Evolutionary conservation across 2,797 vertebrate species (phyloP), one percentile per base, ranked within the genome.

Genomic region (Labeo calbasu): DNA sequence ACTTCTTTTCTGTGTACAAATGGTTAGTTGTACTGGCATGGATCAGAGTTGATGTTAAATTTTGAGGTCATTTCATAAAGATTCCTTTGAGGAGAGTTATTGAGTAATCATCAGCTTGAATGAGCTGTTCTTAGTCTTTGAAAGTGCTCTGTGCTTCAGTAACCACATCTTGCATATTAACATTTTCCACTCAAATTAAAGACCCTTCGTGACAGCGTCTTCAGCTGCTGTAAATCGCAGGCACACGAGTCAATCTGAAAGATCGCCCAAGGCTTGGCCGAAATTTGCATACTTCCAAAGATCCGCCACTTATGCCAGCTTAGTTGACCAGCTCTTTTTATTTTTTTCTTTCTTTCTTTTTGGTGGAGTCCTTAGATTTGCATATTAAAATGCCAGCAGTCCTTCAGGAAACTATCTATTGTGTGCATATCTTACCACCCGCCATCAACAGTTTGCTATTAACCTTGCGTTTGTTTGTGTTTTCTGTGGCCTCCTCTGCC

Each of bases 391-490:
- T 72, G 68, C 83, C 66, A 68, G 28, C 63, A 76, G 82, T 59
- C 53, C 53, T 81, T 77, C 51, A 72, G 75, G 53, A 84, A 61
- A 79, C 17, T n/a, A 63, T 71, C 76, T 51, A 61, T 78, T 77
- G 82, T 84, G 65, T 61, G 23, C 53, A 61, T 71, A 63, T 79
- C 83, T 71, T 71, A 61, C 76, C 83, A 84, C 76, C 76, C n/a
- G 55, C 53, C 76, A 84, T 79, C 68, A 71, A 72, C 83, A 79
- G 83, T 84, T 84, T 84, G 55, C 83, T 63, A 79, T 84, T 84
- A 84, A 79, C 83, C 76, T 79, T 84, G 82, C 70, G 23, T 79
- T 80, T 84, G 82, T 86, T 83, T 83, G 72, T 82, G 81, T 82
- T 84, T 83, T 84, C 25, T 78, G 76, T 72, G 83, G 76, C 55